Conservation (phyloP, 1,140 invertebrate species). For the Choristoneura fumiferana region DNA sequence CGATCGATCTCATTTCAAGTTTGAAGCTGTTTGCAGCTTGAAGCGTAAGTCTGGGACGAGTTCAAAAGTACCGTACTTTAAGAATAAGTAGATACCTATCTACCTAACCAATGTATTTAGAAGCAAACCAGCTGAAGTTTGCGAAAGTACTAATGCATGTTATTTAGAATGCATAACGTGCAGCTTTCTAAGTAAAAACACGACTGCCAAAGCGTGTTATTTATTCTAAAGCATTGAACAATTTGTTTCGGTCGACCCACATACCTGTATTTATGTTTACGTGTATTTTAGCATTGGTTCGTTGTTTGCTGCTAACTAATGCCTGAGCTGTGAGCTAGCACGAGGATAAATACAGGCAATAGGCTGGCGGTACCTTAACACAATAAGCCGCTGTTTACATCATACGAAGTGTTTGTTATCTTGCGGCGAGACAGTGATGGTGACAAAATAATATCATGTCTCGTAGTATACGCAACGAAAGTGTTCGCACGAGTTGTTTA, state of each 20-base stretch:
- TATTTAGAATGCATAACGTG: slow-evolving; percentile 4
- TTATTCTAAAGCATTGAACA: background rate
- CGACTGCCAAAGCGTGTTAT: background rate
- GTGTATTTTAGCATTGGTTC: background rate
- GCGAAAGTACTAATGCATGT: background rate
- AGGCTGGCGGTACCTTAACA: slow-evolving; percentile 8
- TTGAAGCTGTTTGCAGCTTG: background rate
- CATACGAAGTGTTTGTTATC: background rate
- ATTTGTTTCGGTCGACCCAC: background rate
- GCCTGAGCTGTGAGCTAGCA: slow-evolving; percentile 2
- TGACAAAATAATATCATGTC: background rate
- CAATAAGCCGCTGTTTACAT: slow-evolving; percentile 6
- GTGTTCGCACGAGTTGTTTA: background rate
- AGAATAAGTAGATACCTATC: too few species aligned
- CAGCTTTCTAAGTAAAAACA: slow-evolving; percentile 13
- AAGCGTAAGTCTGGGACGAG: background rate
- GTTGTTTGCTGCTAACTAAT: background rate
- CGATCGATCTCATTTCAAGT: slow-evolving; percentile 7
- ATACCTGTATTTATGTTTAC: background rate
- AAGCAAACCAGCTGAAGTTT: background rate
- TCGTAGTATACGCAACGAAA: background rate
- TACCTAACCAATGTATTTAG: background rate
- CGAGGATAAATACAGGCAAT: slow-evolving; percentile 11
- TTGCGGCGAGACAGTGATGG: background rate
- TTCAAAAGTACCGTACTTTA: background rate